Conservation (phyloP, 2,797 vertebrate genomes). For the Macropodus opercularis region DNA sequence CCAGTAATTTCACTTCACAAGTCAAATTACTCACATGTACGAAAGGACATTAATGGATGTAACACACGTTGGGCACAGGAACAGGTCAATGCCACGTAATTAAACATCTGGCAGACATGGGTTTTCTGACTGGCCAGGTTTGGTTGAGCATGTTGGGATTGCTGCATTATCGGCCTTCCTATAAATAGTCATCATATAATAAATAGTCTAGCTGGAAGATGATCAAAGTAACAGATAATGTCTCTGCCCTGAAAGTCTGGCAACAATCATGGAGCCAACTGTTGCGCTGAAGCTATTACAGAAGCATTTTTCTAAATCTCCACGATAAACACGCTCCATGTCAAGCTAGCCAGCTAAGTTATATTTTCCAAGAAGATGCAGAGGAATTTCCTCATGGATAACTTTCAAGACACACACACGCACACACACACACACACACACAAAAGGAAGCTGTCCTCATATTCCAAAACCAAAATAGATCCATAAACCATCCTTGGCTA, state of each 20-base stretch:
- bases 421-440: constrained; percentile 16
- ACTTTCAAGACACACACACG: constrained; percentile 45
- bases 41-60: not conserved
- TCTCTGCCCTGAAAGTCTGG: constrained; percentile 44
- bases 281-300: constrained; percentile 56
- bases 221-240: constrained; percentile 14
- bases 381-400: constrained; percentile 53
- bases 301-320: constrained; percentile 59
- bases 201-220: constrained; percentile 12
- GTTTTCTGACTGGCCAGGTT: constrained; percentile 15
- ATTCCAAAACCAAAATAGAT: constrained; percentile 72
- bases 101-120: not conserved
- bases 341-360: constrained; percentile 49
- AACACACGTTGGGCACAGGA: constrained; percentile 1
- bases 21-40: constrained; percentile 18
- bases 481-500: constrained; percentile 68
- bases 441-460: constrained; percentile 51
- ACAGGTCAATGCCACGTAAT: not conserved
- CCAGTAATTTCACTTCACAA: too few species aligned
- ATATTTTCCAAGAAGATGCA: constrained; percentile 61
- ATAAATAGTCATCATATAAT: constrained; percentile 22
- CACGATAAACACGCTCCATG: constrained; percentile 59
- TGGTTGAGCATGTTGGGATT: constrained; percentile 7
- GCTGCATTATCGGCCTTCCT: constrained; percentile 21
- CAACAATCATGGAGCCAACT: constrained; percentile 36